Base-by-base conservation (phyloP, 2,888 invertebrate species). In the Graphium colonna region DNA sequence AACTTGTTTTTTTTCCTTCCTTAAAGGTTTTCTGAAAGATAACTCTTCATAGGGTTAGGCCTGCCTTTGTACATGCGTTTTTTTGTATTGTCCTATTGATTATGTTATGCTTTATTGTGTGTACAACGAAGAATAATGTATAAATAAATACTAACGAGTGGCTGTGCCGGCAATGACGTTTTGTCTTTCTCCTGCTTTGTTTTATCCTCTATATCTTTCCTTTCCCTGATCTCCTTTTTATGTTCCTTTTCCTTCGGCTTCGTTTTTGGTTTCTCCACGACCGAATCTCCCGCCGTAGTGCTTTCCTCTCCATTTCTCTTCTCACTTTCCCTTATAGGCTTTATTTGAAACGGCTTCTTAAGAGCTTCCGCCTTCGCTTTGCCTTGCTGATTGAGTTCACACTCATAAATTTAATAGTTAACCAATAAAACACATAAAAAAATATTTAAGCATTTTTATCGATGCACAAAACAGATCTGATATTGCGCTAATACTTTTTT, bases 331-430 rank as follows among this genome's bases (percentile, higher is more conserved):
- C 81, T 83, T 5, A 46, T n/a, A 0, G 67, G 33, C 52, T 82
- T 82, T 0, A 77, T 75, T 56, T 71, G 83, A 5, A 91, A 80
- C 5, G 91, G 81, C 62, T 91, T 84, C 62, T 85, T 92, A 0
- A 91, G 75, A 2, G 91, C 92, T 71, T 93, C 93, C 3, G 90
- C 80, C 76, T 92, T 92, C 3, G 91, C 91, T 75, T 91, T 91
- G 0, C 87, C 77, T 75, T 90, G 82, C 82, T 83, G 54, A 26
- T 5, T 10, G 8, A 10, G 12, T 40, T 15, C 3, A 8, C 12
- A 8, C 4, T 40, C 8, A 13, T 40, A 40, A 10, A 9, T 10
- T 40, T 15, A 15, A 5, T 40, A 4, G 4, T 40, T 3, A 40
- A 7, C 8, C 7, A 13, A 15, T 9, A 44, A 42, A 42, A 8